phyloP scores from a whole-genome alignment of 1,140 invertebrate genomes.

The Papilio glaucus region DNA sequence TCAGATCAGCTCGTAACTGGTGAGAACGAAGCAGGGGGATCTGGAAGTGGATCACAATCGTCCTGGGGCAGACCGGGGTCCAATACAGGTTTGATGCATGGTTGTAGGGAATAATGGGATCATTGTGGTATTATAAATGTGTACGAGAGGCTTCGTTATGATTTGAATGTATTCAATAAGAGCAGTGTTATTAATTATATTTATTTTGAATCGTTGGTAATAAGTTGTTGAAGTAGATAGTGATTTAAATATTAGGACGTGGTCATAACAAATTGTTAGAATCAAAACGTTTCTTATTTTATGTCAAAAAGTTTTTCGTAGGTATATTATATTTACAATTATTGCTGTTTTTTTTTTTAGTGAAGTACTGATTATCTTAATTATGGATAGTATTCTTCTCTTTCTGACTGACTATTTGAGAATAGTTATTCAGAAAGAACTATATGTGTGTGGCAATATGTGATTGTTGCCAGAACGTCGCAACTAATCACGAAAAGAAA shows the following conservation, averaged over 20 bases:
- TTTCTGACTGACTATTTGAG: too few species aligned
- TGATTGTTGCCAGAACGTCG: too few species aligned
- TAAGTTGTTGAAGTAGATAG: background rate
- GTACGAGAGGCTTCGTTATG: background rate
- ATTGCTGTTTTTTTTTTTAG: too few species aligned
- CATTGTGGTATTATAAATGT: background rate
- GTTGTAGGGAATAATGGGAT: slow-evolving; percentile 40
- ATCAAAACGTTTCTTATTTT: slow-evolving; percentile 5
- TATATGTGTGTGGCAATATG: too few species aligned
- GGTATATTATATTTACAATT: too few species aligned
- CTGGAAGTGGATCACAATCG: slow-evolving; percentile 61
- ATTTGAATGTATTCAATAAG: background rate
- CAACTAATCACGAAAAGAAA: too few species aligned
- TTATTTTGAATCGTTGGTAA: background rate
- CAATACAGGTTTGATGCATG: slow-evolving; percentile 79
- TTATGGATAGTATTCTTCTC: too few species aligned
- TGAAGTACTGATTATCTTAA: too few species aligned
- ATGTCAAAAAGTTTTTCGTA: background rate
- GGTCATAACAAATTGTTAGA: background rate
- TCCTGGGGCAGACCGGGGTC: slow-evolving; percentile 66
- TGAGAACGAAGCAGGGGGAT: slow-evolving; percentile 64
- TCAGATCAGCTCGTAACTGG: slow-evolving; percentile 78
- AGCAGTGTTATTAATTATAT: background rate
- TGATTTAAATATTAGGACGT: slow-evolving; percentile 5
- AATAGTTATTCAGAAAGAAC: too few species aligned